A percentile compares a stretch with the other conserved stretches of the same genome.
Conservation (phyloP, 2,113 vertebrate species). For the Lepus americanus region DNA sequence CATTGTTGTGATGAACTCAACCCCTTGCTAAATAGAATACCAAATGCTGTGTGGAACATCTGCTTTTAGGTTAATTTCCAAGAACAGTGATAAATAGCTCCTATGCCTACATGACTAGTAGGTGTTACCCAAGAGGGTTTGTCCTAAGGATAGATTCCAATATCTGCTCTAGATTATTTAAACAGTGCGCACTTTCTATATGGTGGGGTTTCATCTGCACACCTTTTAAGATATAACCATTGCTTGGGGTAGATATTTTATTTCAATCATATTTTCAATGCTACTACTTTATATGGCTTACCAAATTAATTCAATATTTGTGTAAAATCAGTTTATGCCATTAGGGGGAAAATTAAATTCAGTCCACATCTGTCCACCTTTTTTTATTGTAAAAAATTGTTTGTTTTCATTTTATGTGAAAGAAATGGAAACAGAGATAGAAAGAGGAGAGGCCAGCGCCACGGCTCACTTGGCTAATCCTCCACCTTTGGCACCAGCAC, state of each 20-base stretch:
- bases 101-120: background rate
- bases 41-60: background rate
- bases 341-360: conserved; percentile 40
- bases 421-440: no score
- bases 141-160: background rate
- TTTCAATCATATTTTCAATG: conserved; percentile 5
- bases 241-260: background rate
- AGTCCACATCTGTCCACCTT: background rate
- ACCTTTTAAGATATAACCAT: background rate
- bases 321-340: conserved; percentile 29
- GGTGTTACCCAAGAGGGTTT: background rate
- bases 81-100: background rate
- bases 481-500: no score
- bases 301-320: background rate
- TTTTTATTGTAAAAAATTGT: background rate
- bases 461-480: no score
- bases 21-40: background rate
- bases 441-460: no score
- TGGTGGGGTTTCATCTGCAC: background rate
- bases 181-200: background rate
- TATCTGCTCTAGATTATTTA: conserved; percentile 31
- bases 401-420: no score
- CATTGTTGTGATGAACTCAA: conserved; percentile 38
- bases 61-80: background rate
- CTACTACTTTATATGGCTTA: background rate